These are phyloP conservation scores for Drosophila erecta DNA, from an alignment of 1,140 invertebrate species.

Conservation along the genomic window DNA sequence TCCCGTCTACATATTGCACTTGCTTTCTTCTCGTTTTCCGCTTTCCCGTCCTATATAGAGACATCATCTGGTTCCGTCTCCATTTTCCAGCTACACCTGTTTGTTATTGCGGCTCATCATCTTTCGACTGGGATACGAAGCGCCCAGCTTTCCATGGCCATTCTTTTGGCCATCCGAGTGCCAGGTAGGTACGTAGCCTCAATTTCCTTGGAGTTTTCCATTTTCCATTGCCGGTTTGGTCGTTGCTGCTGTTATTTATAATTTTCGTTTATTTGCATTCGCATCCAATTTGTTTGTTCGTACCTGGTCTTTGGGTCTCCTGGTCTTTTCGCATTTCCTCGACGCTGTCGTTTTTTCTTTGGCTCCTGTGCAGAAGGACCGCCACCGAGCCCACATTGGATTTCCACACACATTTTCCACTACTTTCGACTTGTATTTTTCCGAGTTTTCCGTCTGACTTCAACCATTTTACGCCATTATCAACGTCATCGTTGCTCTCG, in stretches of 20 bases:
- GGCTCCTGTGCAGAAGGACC: constrained; percentile 9
- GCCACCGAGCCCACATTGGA: not conserved
- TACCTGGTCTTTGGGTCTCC: constrained; percentile 35
- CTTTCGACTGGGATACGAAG: constrained; percentile 16
- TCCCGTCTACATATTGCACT: constrained; percentile 53
- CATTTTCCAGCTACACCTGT: constrained; percentile 20
- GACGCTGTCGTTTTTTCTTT: constrained; percentile 44
- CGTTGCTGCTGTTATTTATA: constrained; percentile 79
- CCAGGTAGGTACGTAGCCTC: not conserved
- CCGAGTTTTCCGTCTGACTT: constrained; percentile 55
- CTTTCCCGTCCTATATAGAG: constrained; percentile 23
- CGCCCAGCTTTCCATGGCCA: constrained; percentile 15
- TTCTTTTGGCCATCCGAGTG: constrained; percentile 9
- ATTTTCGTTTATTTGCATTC: constrained; percentile 84
- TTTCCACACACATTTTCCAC: constrained; percentile 23
- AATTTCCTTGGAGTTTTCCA: constrained; percentile 49
- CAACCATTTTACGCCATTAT: constrained; percentile 80
- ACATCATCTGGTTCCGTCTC: constrained; percentile 39
- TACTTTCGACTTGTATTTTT: constrained; percentile 48
- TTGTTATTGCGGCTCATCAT: constrained; percentile 58
- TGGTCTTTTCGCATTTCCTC: constrained; percentile 48
- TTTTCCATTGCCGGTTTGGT: constrained; percentile 32
- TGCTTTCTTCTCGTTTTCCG: constrained; percentile 15
- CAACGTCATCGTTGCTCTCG: constrained; percentile 59
- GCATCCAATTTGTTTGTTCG: constrained; percentile 82